Evolutionary conservation across 2,888 invertebrate species (phyloP).

Genomic region (Archips xylosteana): DNA sequence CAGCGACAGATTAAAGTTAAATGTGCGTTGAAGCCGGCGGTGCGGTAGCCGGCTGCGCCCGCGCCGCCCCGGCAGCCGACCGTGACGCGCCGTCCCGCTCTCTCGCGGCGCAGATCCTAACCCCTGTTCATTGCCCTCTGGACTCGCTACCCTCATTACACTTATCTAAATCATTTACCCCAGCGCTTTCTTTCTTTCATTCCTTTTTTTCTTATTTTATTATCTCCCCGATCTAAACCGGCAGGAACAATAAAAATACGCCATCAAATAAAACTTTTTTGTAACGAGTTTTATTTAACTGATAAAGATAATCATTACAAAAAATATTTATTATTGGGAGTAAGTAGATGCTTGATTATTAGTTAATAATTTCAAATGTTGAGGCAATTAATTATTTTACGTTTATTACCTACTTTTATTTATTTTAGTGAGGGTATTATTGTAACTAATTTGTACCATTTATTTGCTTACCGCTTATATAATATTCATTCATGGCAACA

Average conservation of each 20-base stretch:
- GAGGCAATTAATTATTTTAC: neutral
- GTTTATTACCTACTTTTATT: neutral
- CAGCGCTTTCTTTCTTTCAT: conserved; percentile 8
- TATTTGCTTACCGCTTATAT: neutral
- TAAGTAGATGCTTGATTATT: neutral
- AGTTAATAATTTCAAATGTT: neutral
- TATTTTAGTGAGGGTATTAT: conserved; percentile 8
- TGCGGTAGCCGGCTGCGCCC: conserved; percentile 48
- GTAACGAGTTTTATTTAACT: neutral
- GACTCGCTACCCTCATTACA: conserved; percentile 61
- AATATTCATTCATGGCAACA: conserved; percentile 15
- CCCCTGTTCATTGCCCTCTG: conserved; percentile 65
- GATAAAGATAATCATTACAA: neutral
- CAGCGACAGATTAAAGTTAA: neutral
- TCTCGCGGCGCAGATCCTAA: conserved; percentile 56
- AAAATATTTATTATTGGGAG: neutral
- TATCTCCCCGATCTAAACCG: neutral
- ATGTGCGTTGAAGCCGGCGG: neutral
- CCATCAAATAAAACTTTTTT: neutral
- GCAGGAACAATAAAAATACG: neutral
- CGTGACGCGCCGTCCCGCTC: conserved; percentile 66
- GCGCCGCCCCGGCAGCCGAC: conserved; percentile 68
- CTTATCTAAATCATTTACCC: conserved; percentile 45
- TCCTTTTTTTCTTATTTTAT: neutral
- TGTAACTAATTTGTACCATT: neutral